Conservation (phyloP, 2,888 invertebrate genomes). For the Drosophila lutescens region DNA sequence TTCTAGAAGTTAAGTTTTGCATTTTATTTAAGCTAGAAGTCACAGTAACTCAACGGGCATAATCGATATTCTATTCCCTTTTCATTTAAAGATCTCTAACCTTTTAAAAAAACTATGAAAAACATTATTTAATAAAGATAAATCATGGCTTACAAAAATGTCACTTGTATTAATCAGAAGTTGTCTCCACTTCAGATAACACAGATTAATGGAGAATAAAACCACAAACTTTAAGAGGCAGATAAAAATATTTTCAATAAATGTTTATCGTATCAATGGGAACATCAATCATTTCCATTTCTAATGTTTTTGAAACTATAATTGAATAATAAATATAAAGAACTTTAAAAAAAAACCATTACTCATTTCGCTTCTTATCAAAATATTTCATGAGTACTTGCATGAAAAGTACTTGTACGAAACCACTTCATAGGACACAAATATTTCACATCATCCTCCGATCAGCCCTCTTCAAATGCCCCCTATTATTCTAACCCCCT, state of each 20-base stretch:
- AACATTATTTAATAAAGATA: background rate
- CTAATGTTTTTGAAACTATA: background rate
- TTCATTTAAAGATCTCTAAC: background rate
- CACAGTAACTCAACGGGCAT: background rate
- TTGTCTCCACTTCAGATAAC: background rate
- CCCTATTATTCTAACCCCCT: conserved; percentile 14
- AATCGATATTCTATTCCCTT: background rate
- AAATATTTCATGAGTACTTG: conserved; percentile 4
- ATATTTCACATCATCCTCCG: conserved; percentile 6
- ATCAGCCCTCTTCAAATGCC: conserved; percentile 21
- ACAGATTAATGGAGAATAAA: background rate
- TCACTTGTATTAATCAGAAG: background rate
- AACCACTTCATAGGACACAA: conserved; percentile 18
- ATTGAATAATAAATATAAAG: background rate
- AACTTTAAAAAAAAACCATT: conserved; percentile 2
- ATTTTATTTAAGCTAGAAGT: background rate
- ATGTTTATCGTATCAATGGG: background rate
- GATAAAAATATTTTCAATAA: background rate
- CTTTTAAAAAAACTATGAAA: background rate
- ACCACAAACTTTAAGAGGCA: background rate
- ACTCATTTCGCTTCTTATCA: conserved; percentile 15
- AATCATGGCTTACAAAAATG: background rate
- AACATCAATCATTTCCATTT: background rate
- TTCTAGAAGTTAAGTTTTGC: background rate
- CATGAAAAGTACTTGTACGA: conserved; percentile 3